These are phyloP conservation scores for Catamblyrhynchus diadema DNA, from an alignment of 2,797 vertebrate species.

Conservation along the genomic window DNA sequence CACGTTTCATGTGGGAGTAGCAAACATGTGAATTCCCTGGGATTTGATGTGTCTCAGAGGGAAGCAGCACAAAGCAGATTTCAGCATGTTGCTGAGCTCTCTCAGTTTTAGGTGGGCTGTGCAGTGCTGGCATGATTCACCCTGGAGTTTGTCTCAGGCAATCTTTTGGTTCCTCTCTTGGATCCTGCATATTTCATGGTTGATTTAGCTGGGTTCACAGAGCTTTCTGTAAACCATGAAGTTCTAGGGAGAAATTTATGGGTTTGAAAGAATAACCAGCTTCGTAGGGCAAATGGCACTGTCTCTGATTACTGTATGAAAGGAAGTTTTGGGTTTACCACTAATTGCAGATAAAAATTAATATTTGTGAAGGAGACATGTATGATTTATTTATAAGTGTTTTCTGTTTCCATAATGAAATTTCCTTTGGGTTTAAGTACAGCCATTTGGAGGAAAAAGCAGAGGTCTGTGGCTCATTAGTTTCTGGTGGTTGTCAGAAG, in stretches of 20 bases:
- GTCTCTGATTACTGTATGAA: slow-evolving; percentile 12
- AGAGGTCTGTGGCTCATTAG: slow-evolving; percentile 56
- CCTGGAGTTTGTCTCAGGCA: background rate
- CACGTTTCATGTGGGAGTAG: background rate
- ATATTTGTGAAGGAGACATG: slow-evolving; percentile 25
- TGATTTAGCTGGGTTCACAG: background rate
- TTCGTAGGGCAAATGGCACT: slow-evolving; percentile 13
- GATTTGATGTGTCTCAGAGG: background rate
- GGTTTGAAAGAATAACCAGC: background rate
- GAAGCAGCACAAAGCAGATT: background rate
- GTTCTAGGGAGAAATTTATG: slow-evolving; percentile 3
- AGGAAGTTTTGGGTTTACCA: slow-evolving; percentile 61
- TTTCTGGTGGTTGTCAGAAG: slow-evolving; percentile 66
- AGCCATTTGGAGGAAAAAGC: slow-evolving; percentile 33
- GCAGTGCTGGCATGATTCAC: background rate
- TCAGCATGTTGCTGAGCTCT: background rate
- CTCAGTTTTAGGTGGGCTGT: background rate
- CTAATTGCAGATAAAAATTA: slow-evolving; percentile 64
- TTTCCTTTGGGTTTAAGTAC: slow-evolving; percentile 31
- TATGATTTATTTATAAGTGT: slow-evolving; percentile 60
- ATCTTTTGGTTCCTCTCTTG: background rate
- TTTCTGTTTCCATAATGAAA: slow-evolving; percentile 66
- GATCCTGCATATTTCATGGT: background rate
- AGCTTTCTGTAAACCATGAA: background rate
- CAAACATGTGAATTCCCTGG: background rate